These are phyloP conservation scores for Maniola hyperantus DNA, from an alignment of 2,888 invertebrate species.

Conservation along the genomic window DNA sequence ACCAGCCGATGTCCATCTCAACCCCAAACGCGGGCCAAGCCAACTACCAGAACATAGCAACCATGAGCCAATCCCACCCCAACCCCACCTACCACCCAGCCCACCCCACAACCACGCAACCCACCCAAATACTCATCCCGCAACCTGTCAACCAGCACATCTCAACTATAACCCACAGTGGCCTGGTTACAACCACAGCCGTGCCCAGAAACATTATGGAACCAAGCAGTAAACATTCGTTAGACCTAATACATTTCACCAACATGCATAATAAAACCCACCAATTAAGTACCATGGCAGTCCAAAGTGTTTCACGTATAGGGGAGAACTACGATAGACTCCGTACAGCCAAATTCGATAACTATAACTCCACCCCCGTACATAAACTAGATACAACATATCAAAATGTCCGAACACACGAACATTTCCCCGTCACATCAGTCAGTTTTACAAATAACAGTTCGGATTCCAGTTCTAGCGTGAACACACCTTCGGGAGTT, in stretches of 20 bases:
- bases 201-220: slow-evolving; percentile 63
- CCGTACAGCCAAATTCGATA: slow-evolving; percentile 59
- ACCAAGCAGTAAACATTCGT: slow-evolving; percentile 59
- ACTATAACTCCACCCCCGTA: slow-evolving; percentile 57
- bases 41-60: slow-evolving; percentile 66
- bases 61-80: slow-evolving; percentile 73
- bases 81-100: slow-evolving; percentile 54
- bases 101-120: slow-evolving; percentile 22
- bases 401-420: slow-evolving; percentile 63
- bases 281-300: slow-evolving; percentile 48
- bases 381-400: slow-evolving; percentile 65
- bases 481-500: slow-evolving; percentile 82
- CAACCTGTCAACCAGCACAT: slow-evolving; percentile 49
- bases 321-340: slow-evolving; percentile 62
- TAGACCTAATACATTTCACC: slow-evolving; percentile 69
- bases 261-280: slow-evolving; percentile 56
- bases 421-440: slow-evolving; percentile 57
- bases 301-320: slow-evolving; percentile 62
- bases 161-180: slow-evolving; percentile 50
- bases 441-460: slow-evolving; percentile 69
- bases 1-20: slow-evolving; percentile 74
- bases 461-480: slow-evolving; percentile 87
- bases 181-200: slow-evolving; percentile 49
- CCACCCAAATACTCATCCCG: slow-evolving; percentile 42
- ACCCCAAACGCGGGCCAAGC: slow-evolving; percentile 55